phyloP scores from a whole-genome alignment of 1,140 invertebrate genomes.

The Micrasema minimum region DNA sequence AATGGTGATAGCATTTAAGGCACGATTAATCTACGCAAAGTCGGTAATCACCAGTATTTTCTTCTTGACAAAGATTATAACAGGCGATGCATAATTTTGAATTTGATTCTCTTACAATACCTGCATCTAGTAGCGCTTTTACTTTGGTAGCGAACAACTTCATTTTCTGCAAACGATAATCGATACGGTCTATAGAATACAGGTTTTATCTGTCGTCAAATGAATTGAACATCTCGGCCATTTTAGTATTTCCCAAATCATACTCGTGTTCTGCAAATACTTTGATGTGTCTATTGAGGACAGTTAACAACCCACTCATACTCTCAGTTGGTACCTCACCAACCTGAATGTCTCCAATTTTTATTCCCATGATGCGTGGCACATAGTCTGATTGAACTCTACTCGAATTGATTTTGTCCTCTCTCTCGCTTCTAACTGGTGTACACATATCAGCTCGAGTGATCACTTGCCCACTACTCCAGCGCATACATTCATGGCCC shows the following conservation, averaged over 20 bases:
- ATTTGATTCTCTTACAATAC: slow-evolving; percentile 51
- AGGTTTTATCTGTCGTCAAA: not conserved
- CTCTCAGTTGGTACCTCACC: not conserved
- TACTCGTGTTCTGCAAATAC: slow-evolving; percentile 5
- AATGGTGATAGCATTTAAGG: slow-evolving; percentile 55
- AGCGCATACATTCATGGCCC: not conserved
- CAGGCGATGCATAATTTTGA: slow-evolving; percentile 55
- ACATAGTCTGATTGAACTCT: not conserved
- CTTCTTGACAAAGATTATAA: slow-evolving; percentile 55
- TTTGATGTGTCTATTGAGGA: not conserved
- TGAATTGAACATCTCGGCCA: not conserved
- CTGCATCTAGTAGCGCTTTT: not conserved
- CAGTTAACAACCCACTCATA: not conserved
- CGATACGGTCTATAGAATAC: not conserved
- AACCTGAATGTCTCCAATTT: not conserved
- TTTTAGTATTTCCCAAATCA: not conserved
- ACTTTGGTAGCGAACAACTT: too few relatives aligned
- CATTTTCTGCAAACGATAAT: not conserved
- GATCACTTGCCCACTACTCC: not conserved
- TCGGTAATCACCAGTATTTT: slow-evolving; percentile 49
- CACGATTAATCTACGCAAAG: slow-evolving; percentile 56
- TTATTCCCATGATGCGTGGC: not conserved
- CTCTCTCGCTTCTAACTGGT: not conserved
- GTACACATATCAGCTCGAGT: not conserved
- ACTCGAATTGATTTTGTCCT: not conserved